Evolutionary conservation across 2,888 invertebrate species (phyloP).

Genomic region (Zele albiditarsus): DNA sequence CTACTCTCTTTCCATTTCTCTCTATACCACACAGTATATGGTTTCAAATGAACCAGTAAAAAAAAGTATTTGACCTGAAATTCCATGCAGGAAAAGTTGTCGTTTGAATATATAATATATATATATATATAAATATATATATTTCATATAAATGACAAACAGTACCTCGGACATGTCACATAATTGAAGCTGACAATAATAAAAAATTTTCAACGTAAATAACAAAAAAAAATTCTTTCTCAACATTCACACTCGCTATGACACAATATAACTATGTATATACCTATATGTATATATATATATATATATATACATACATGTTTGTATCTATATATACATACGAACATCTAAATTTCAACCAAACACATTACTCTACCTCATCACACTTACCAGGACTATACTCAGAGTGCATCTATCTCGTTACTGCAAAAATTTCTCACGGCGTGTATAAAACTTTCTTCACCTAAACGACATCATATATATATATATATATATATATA

Average conservation of each 20-base stretch:
- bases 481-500: not conserved
- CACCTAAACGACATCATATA: not conserved
- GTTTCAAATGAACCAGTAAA: not conserved
- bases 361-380: not conserved
- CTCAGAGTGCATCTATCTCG: not conserved
- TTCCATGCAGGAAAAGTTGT: not conserved
- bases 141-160: not conserved
- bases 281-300: not conserved
- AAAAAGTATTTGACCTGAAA: not conserved
- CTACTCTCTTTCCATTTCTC: not conserved
- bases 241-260: not conserved
- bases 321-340: not conserved
- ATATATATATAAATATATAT: not conserved
- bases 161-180: not conserved
- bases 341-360: not conserved
- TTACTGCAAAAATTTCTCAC: not conserved
- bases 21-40: not conserved
- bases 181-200: conserved; percentile 1
- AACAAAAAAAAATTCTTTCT: not conserved
- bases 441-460: not conserved
- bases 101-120: not conserved
- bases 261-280: too few species aligned
- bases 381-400: not conserved
- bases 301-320: not conserved
- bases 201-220: not conserved